Evolutionary conservation across 2,888 invertebrate genomes (phyloP), one percentile per base, ranked within the genome.

Genomic region (Galerucella calmariensis): DNA sequence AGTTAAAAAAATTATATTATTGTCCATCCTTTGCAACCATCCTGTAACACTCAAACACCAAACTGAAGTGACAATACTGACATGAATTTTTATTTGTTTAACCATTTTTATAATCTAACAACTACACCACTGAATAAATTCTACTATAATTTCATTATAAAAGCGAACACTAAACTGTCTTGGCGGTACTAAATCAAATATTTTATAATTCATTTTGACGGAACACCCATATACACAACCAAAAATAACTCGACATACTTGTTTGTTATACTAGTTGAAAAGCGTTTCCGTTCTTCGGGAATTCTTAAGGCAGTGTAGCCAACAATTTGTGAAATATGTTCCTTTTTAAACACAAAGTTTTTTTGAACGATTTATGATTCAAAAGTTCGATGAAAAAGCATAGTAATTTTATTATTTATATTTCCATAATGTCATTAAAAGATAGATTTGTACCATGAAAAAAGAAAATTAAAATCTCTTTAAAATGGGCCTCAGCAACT

Each of bases 121-220:
- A 10, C 16, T 16, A 56, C 56, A 9, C 56, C 56, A 56, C 56
- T 56, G 56, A 20, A 10, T 56, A 20, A 2, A 62, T 35, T 62
- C 35, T 14, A 59, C 59, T 14, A 35, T 62, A 35, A n/a, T 62
- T 35, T 35, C 62, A 35, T 62, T 35, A 62, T 41, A 62, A 62
- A 62, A 41, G 41, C 35, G 62, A 62, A 62, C 62, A 62, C 62
- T 62, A 62, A 62, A 41, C 62, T 62, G 41, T 62, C 62, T 62
- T 41, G 41, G 41, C 62, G 62, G 62, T 41, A 62, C 62, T 62
- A 62, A 62, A 62, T 62, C 62, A 62, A 62, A 62, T 62, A 62
- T 62, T 62, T 62, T 62, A 62, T 62, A 62, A 62, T 62, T 62
- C 62, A 41, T 62, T 62, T 62, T 62, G 41, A 62, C 62, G 62